phyloP scores from a whole-genome alignment of 2,797 vertebrate genomes.

The Notolepis coatsorum region DNA sequence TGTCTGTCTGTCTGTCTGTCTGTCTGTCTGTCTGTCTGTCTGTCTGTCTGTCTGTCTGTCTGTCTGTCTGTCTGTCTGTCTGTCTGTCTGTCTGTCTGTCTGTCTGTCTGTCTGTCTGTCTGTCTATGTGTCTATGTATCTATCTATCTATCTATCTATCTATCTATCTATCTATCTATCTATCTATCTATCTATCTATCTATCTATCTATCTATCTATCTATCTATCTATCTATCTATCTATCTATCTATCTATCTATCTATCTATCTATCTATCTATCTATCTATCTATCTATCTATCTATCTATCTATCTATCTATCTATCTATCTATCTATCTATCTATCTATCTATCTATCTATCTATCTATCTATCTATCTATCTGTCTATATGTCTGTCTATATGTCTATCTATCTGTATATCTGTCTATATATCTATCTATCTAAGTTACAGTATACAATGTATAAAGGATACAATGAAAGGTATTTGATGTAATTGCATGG shows the following conservation, averaged over 20 bases:
- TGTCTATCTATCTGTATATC: neutral
- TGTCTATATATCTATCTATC: neutral
- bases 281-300: neutral
- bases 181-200: neutral
- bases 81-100: neutral
- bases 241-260: neutral
- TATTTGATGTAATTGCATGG: neutral
- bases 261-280: neutral
- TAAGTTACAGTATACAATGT: too few relatives aligned
- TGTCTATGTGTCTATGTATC: neutral
- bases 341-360: neutral
- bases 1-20: neutral
- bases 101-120: neutral
- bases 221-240: neutral
- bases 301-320: neutral
- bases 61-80: neutral
- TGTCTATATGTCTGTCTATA: neutral
- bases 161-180: neutral
- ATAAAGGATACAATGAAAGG: conserved; percentile 5
- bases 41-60: neutral
- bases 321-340: neutral
- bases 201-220: neutral
- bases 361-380: neutral
- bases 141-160: too few relatives aligned
- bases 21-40: neutral